Evolutionary conservation across 2,113 vertebrate species (phyloP), one percentile per base, ranked within the genome.

Genomic region (Cromileptes altivelis): DNA sequence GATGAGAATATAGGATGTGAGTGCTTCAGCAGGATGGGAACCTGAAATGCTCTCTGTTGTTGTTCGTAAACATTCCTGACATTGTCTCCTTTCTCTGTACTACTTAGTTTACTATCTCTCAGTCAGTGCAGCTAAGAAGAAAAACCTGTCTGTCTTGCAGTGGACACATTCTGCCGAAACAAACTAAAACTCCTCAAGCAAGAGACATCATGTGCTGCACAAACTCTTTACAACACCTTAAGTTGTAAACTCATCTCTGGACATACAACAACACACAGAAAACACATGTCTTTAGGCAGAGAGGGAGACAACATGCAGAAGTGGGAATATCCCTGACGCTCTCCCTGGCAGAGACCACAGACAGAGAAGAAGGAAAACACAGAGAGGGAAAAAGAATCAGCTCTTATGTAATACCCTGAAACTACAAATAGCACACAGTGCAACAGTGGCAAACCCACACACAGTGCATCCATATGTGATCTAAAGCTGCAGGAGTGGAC

Each of bases 341-440:
- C 8, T 64, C n/a, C n/a, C 19, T 23, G 37, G 30, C 14, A 49
- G 65, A 67, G 47, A 14, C 23, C 27, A n/a, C 61, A 52, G 75
- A 72, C 23, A 62, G 58, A 69, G 53, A 68, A 61, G 23, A 53
- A 60, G n/a, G 18, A 69, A 81, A 84, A 84, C 11, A 82, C 30
- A 60, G 42, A 74, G 30, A 75, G 62, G 40, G 37, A 84, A 65
- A 30, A 75, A 70, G 25, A 93, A 72, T 57, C 61, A 69, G 49
- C 65, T 85, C 83, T 94, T 94, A 92, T 75, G 81, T 88, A 94
- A 94, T 78, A 58, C 50, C 37, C 61, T 76, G 33, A 68, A 84
- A 78, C 82, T 86, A 78, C 82, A 91, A 90, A 93, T 84, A 91
- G 85, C 87, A 78, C 73, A 65, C 40, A 62, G 68, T 33, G 58